Evolutionary conservation across 2,113 vertebrate genomes (phyloP), one percentile per base, ranked within the genome.

Genomic region (Tamias sibiricus): DNA sequence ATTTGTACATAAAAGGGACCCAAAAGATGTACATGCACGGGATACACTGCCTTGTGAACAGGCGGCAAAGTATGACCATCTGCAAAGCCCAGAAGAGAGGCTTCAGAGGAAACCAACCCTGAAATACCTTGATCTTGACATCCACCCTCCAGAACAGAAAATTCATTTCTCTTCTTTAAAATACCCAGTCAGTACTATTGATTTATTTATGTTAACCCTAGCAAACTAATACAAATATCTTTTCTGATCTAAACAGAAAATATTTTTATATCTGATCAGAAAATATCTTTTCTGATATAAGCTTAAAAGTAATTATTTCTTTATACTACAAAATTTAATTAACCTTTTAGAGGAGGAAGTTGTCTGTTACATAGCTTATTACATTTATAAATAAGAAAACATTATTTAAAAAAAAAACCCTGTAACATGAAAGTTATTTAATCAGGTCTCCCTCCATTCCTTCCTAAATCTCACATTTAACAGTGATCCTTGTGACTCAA

Each of bases 21-120:
- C 1, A 0, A 19, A 26, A 13, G 4, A 5, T 0, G 0, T 6
- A 35, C 1, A 7, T 22, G n/a, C 1, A 28, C 1, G 44, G 4
- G 49, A 20, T 47, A 14, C 37, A 75, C 26, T 47, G 22, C 8
- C 16, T 6, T 1, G 0, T 37, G 26, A 71, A 11, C 6, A 42
- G 4, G 4, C 0, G 75, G 16, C 2, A 88, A 19, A 59, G 16
- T 17, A 11, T 22, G 35, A 6, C 4, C 26, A 22, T 4, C 54
- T 71, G 6, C 17, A 90, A 57, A 90, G 17, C 7, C 44, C 77
- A 52, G 10, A 47, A 79, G 10, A 26, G 24, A 52, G 54, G 26
- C 2, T 47, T 37, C 44, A n/a, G 12, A 54, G 66, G 42, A 79
- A 75, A 79, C 2, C 32, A 44, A 62, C 13, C 2, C 8, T 79